Conservation (phyloP, 1,140 invertebrate genomes). For the Pararge aegeria region DNA sequence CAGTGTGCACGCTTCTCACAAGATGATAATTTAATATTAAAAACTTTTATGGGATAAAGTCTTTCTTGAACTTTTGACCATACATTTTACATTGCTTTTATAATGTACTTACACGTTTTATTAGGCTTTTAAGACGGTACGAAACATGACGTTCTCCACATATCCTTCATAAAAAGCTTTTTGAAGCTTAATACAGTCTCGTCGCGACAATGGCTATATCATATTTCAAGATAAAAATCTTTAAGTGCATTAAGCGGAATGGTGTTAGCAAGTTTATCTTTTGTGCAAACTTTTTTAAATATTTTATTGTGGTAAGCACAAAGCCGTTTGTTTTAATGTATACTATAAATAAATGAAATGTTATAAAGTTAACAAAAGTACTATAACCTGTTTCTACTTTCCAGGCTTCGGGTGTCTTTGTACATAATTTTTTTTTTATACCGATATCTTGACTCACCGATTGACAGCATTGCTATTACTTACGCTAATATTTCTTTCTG, state of each 20-base stretch:
- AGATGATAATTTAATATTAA: too few relatives aligned
- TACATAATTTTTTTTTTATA: too few relatives aligned
- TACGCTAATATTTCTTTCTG: too few relatives aligned
- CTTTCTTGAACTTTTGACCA: background rate
- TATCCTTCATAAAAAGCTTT: background rate
- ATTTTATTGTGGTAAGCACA: background rate
- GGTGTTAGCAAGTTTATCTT: background rate
- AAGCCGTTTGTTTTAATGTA: background rate
- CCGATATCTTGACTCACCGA: too few relatives aligned
- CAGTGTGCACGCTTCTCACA: too few relatives aligned
- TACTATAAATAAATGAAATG: background rate
- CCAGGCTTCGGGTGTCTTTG: too few relatives aligned
- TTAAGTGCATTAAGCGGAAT: background rate
- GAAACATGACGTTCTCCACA: background rate
- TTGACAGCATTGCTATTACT: too few relatives aligned
- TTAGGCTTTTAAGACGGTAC: background rate
- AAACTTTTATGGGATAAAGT: background rate
- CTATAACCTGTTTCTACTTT: too few relatives aligned
- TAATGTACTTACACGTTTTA: background rate
- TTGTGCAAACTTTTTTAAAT: background rate
- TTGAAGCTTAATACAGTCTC: background rate
- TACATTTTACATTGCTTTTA: background rate
- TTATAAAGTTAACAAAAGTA: background rate
- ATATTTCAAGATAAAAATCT: slow-evolving; percentile 3
- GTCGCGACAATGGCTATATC: slow-evolving; percentile 1